Evolutionary conservation across 2,113 vertebrate genomes (phyloP), one percentile per base, ranked within the genome.

Genomic region (Pelecanus crispus): DNA sequence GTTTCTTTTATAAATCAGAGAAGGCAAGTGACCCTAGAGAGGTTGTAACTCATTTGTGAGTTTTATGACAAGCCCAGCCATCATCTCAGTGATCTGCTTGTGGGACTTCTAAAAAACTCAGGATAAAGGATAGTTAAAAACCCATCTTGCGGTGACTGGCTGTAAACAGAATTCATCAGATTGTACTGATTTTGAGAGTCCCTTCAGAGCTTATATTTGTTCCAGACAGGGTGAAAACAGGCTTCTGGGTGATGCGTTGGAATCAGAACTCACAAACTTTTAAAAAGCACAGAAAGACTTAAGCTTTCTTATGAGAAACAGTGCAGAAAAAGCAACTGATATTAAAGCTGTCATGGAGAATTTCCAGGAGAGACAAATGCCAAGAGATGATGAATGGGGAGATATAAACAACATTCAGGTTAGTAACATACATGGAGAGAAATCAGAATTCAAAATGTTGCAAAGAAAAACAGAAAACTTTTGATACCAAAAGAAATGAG

Each of bases 361-460:
- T 86, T 95, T 96, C 50, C 80, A 84, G 49, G 19, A 83, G 5
- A 84, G 14, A 79, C 28, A 71, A 92, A 86, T 61, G 67, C 65
- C 56, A 81, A 74, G 44, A 75, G 49, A 89, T 70, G 40, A 81
- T n/a, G 25, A 94, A 82, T 53, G 25, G 13, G 61, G 22, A 92
- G 25, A 67, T 78, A 56, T 20, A 81, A 90, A 34, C n/a, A 90
- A 58, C 18, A 47, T 81, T 85, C 53, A 40, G 44, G 70, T 61
- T 66, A 45, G 38, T 58, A 81, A 73, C 20, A 40, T 50, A 50
- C 40, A 66, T 18, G 20, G 31, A 75, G 44, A 92, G 10, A 18
- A 88, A 91, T 40, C 17, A 58, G 72, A 86, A 92, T 56, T 14
- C 13, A 81, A 89, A 96, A 31, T 36, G 13, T 59, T 85, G 17